Percentiles rank a stretch among this genome's conserved stretches.
phyloP scores from a whole-genome alignment of 2,888 invertebrate genomes.

The Drosophila prolongata region DNA sequence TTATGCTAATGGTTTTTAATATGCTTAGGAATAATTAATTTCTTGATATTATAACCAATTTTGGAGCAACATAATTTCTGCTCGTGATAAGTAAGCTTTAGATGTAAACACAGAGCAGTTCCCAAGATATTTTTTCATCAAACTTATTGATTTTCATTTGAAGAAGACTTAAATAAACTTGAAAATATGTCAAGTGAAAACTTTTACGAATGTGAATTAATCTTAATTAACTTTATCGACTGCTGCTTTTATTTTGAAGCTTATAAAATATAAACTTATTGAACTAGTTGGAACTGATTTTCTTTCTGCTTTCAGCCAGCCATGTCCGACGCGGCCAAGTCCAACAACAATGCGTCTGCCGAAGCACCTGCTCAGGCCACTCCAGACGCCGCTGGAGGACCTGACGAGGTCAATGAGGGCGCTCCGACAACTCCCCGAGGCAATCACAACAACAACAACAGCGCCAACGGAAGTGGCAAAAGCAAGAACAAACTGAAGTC shows the following conservation, averaged over 20 bases:
- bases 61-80: too few relatives aligned
- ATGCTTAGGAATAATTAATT: too few relatives aligned
- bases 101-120: too few relatives aligned
- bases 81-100: not conserved
- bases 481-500: slow-evolving; percentile 70
- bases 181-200: too few relatives aligned
- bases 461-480: slow-evolving; percentile 47
- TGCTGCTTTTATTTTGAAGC: too few relatives aligned
- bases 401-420: slow-evolving; percentile 17
- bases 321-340: slow-evolving; percentile 67
- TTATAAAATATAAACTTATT: not conserved
- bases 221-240: too few relatives aligned
- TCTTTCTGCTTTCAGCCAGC: slow-evolving; percentile 15
- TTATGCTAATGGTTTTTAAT: not conserved
- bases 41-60: too few relatives aligned
- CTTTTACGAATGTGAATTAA: too few relatives aligned
- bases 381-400: slow-evolving; percentile 16
- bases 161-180: too few relatives aligned
- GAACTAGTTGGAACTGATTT: not conserved
- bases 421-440: slow-evolving; percentile 47
- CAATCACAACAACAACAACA: slow-evolving; percentile 72
- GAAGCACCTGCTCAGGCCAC: slow-evolving; percentile 10
- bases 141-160: too few relatives aligned
- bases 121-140: too few relatives aligned
- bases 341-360: slow-evolving; percentile 65